Evolutionary conservation across 2,888 invertebrate genomes (phyloP), one percentile per base, ranked within the genome.

Genomic region (Strigamia maritima): DNA sequence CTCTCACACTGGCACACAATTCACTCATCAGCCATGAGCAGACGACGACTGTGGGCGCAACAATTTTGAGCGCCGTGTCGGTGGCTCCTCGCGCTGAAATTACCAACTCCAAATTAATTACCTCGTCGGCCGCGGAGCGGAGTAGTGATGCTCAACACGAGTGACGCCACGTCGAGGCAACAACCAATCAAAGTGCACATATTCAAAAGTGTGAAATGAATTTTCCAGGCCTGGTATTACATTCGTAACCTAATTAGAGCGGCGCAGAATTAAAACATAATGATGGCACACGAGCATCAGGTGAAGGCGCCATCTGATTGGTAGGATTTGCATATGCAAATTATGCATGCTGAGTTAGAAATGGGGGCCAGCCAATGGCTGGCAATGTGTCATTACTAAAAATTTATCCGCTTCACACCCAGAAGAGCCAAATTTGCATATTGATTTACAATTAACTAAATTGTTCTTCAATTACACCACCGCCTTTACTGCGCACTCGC

Each of bases 241-340:
- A 79, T 79, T 79, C 49, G 79, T 79, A 79, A 79, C 79, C 79
- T 79, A 79, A 79, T 79, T 79, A 79, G 74, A 44, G 31, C 79
- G 44, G 79, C 40, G 40, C 75, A 74, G 79, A 79, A 79, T 79
- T 79, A 79, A 79, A 79, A 79, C 79, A 79, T 79, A 79, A 79
- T 79, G 79, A 79, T 74, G 79, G 75, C 79, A 79, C 40, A 70
- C 78, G 35, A 79, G 79, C 70, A 74, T 35, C 79, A 79, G 79
- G 79, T 79, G 70, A 74, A 74, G 74, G 38, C 79, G 79, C 74
- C 35, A 79, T 74, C 54, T 70, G 79, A 79, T 79, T 79, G 79
- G 79, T 79, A 79, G 79, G 38, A 79, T 79, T 79, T 79, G 79
- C 79, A 79, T 79, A 79, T 79, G 79, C 79, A 79, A 79, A 79